Percentiles rank a stretch among this genome's conserved stretches.
These are phyloP conservation scores for Lateolabrax maculatus DNA, from an alignment of 2,797 vertebrate genomes.

Conservation along the genomic window DNA sequence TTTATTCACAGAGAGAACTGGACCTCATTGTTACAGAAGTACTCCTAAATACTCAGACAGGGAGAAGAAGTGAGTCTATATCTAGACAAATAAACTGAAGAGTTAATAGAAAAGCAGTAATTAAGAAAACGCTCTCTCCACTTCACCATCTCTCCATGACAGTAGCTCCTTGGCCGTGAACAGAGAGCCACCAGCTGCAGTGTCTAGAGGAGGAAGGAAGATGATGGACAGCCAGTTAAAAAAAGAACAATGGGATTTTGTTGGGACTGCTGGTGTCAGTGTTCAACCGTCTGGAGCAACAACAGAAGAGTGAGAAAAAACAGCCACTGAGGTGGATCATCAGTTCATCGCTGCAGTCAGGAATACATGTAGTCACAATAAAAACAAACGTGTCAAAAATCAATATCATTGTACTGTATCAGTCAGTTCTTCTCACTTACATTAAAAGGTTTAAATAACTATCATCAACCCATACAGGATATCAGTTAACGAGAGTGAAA, in stretches of 20 bases:
- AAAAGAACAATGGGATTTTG: neutral
- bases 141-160: too few relatives aligned
- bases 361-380: neutral
- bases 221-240: slow-evolving; percentile 2
- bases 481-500: too few relatives aligned
- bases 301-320: neutral
- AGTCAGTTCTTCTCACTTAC: neutral
- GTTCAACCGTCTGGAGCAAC: slow-evolving; percentile 18
- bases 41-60: too few relatives aligned
- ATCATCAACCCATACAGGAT: too few relatives aligned
- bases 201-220: neutral
- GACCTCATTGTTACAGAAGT: too few relatives aligned
- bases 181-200: slow-evolving; percentile 2
- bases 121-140: too few relatives aligned
- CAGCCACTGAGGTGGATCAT: neutral
- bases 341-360: neutral
- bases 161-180: neutral
- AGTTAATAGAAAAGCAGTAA: neutral
- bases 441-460: neutral
- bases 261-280: neutral
- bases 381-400: neutral
- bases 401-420: neutral
- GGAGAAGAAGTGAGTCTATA: neutral
- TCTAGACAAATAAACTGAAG: neutral
- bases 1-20: too few relatives aligned